phyloP scores from a whole-genome alignment of 1,140 invertebrate genomes.

The Euwallacea similis region DNA sequence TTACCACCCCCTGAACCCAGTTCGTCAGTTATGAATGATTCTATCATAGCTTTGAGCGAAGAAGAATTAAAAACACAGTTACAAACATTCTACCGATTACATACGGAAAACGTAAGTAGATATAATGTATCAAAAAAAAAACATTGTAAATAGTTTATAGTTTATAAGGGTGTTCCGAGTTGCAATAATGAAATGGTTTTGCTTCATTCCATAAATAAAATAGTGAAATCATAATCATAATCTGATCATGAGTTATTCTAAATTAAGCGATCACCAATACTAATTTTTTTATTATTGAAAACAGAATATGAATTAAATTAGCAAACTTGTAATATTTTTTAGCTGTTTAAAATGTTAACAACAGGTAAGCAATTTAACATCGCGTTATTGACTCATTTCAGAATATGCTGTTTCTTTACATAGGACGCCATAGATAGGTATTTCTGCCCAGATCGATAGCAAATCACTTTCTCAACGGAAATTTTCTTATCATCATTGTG shows the following conservation, averaged over 20 bases:
- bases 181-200: not conserved
- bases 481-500: too few species aligned
- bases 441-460: too few species aligned
- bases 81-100: slow-evolving; percentile 7
- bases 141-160: not conserved
- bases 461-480: too few species aligned
- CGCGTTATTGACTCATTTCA: too few species aligned
- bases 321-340: too few species aligned
- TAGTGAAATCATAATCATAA: not conserved
- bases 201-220: not conserved
- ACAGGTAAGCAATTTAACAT: too few species aligned
- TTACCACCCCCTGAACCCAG: not conserved
- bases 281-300: too few species aligned
- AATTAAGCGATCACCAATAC: too few species aligned
- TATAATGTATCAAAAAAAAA: slow-evolving; percentile 1
- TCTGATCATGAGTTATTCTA: not conserved
- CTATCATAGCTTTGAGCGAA: slow-evolving; percentile 11
- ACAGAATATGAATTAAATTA: too few species aligned
- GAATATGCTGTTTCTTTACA: too few species aligned
- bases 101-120: slow-evolving; percentile 24
- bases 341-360: too few species aligned
- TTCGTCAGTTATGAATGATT: slow-evolving; percentile 13
- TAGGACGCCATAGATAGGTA: too few species aligned
- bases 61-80: slow-evolving; percentile 17
- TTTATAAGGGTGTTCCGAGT: not conserved